These are phyloP conservation scores for Lamprotornis superbus DNA, from an alignment of 2,113 vertebrate genomes.

Conservation along the genomic window DNA sequence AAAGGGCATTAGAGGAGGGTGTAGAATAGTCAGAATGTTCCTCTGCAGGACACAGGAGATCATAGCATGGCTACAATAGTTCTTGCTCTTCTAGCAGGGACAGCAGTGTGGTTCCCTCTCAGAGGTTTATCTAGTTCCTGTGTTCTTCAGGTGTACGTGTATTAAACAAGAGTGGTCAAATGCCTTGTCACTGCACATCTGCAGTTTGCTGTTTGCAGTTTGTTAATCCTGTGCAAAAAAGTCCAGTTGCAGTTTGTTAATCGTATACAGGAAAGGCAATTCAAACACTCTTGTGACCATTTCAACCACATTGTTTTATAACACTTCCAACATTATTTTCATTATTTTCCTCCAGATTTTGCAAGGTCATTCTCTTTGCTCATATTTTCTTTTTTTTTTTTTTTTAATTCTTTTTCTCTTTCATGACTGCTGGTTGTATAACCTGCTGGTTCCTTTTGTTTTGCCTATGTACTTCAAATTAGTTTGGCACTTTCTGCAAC, in stretches of 20 bases:
- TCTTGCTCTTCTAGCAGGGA: not conserved
- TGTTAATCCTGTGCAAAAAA: not conserved
- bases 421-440: not conserved
- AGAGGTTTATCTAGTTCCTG: not conserved
- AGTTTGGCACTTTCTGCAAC: not conserved
- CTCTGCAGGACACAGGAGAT: not conserved
- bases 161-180: not conserved
- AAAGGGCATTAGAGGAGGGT: not conserved
- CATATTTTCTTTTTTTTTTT: not conserved
- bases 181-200: not conserved
- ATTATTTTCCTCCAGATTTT: not conserved
- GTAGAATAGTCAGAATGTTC: not conserved
- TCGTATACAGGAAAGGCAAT: not conserved
- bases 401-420: not conserved
- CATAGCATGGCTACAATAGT: not conserved
- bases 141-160: not conserved
- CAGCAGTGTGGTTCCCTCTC: rapidly evolving
- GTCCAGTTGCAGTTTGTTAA: not conserved
- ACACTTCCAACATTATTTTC: not conserved
- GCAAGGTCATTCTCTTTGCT: not conserved
- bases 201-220: not conserved
- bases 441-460: constrained; percentile 20
- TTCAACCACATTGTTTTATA: not conserved
- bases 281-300: not conserved
- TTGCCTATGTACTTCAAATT: not conserved